phyloP scores from a whole-genome alignment of 2,888 invertebrate species.

The Coremacera marginata region DNA sequence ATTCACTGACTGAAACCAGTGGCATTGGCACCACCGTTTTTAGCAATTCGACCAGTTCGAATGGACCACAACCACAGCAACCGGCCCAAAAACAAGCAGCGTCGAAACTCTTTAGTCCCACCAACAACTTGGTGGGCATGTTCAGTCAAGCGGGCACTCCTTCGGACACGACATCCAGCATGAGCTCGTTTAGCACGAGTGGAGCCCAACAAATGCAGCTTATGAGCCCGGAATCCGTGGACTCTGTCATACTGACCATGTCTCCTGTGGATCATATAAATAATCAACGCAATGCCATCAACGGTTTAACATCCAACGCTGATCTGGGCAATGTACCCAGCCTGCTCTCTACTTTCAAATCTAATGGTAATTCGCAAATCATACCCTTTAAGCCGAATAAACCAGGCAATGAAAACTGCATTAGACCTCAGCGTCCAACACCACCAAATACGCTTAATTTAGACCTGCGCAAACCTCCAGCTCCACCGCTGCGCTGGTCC shows the following conservation, averaged over 20 bases:
- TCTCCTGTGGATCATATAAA: slow-evolving; percentile 73
- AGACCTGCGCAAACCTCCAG: slow-evolving; percentile 76
- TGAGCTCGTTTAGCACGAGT: slow-evolving; percentile 80
- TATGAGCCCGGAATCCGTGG: slow-evolving; percentile 73
- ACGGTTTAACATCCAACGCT: slow-evolving; percentile 49
- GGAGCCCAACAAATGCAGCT: slow-evolving; percentile 65
- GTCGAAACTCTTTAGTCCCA: neutral
- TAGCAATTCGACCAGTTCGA: slow-evolving; percentile 48
- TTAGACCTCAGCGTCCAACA: slow-evolving; percentile 80
- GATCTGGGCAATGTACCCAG: slow-evolving; percentile 49
- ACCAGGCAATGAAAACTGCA: slow-evolving; percentile 63
- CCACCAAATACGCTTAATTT: slow-evolving; percentile 87
- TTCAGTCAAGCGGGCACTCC: slow-evolving; percentile 71
- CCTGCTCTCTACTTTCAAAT: slow-evolving; percentile 78
- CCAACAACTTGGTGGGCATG: slow-evolving; percentile 58
- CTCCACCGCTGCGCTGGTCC: slow-evolving; percentile 88
- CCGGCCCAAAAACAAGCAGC: slow-evolving; percentile 48
- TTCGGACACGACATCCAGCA: slow-evolving; percentile 79
- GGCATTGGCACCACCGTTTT: slow-evolving; percentile 69
- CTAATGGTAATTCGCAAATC: slow-evolving; percentile 63
- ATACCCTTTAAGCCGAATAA: slow-evolving; percentile 55
- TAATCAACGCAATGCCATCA: slow-evolving; percentile 51
- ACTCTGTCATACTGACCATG: slow-evolving; percentile 82
- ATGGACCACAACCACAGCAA: slow-evolving; percentile 34
- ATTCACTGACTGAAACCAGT: slow-evolving; percentile 69